Evolutionary conservation across 2,888 invertebrate genomes (phyloP), one percentile per base, ranked within the genome.

Genomic region (Eretmocerus hayati): DNA sequence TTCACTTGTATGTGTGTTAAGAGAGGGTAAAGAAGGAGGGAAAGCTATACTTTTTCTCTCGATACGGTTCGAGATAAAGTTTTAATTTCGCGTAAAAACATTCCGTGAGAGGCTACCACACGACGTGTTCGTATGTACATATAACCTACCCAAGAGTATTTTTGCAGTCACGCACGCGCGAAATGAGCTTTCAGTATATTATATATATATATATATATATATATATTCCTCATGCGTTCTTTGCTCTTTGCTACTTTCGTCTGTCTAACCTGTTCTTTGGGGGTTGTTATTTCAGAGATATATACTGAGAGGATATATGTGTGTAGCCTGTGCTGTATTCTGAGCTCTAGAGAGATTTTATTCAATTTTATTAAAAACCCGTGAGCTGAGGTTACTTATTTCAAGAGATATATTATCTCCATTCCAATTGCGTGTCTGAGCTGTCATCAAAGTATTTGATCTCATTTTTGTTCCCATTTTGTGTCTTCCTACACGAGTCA

Each of bases 301-400:
- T 26, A 26, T 26, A 6, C 8, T 26, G 26, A 26, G 26, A 26
- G 33, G 5, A 33, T 22, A 21, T 4, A 13, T 22, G 38, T n/a
- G 36, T 19, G 16, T 36, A 36, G 15, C 20, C 20, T 20, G 20
- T 30, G 36, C 36, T 43, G 39, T 5, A 5, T 16, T 11, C 13
- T 3, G 15, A 30, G 20, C 19, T 31, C 20, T 19, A 18, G 20
- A 21, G 30, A 48, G 46, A 42, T 52, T 48, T 52, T 44, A 52
- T 52, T 52, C 41, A 52, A 52, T 52, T 48, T 45, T 30, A 11
- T 11, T 30, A 11, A n/a, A n/a, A n/a, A n/a, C n/a, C n/a, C n/a
- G n/a, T n/a, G n/a, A n/a, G n/a, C n/a, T n/a, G n/a, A n/a, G n/a
- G n/a, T n/a, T n/a, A n/a, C n/a, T n/a, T n/a, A n/a, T n/a, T n/a